Conservation (phyloP, 2,888 invertebrate genomes). For the Crioceris asparagi region DNA sequence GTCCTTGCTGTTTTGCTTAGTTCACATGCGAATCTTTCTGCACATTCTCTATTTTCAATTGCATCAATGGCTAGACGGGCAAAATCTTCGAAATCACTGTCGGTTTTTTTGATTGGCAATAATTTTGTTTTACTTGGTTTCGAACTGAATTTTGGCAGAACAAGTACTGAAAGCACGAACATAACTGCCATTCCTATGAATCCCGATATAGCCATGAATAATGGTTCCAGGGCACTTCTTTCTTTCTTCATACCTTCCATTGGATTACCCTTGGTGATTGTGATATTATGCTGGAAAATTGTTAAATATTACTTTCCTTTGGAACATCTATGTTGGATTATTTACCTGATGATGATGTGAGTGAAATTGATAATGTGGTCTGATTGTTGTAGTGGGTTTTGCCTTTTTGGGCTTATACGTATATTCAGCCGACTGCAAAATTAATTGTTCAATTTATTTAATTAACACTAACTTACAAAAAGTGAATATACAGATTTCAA, state of each 20-base stretch:
- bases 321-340: conserved; percentile 3
- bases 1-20: conserved; percentile 36
- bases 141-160: conserved; percentile 40
- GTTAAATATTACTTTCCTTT: no score
- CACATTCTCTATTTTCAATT: conserved; percentile 40
- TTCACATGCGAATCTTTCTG: conserved; percentile 39
- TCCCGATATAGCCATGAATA: conserved; percentile 48
- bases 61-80: conserved; percentile 37
- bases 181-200: conserved; percentile 46
- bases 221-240: conserved; percentile 39
- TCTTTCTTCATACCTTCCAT: conserved; percentile 30
- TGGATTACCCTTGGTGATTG: conserved; percentile 24
- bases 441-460: neutral
- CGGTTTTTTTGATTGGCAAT: conserved; percentile 17
- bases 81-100: conserved; percentile 33
- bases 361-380: conserved; percentile 27
- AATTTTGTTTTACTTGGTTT: conserved; percentile 27
- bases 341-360: conserved; percentile 32
- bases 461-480: neutral
- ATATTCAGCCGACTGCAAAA: conserved; percentile 12
- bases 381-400: conserved; percentile 15
- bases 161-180: conserved; percentile 42
- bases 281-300: conserved; percentile 35
- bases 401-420: conserved; percentile 8
- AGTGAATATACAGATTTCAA: neutral